Conservation (phyloP, 2,113 vertebrate genomes). For the Potamarius usumacintae region DNA sequence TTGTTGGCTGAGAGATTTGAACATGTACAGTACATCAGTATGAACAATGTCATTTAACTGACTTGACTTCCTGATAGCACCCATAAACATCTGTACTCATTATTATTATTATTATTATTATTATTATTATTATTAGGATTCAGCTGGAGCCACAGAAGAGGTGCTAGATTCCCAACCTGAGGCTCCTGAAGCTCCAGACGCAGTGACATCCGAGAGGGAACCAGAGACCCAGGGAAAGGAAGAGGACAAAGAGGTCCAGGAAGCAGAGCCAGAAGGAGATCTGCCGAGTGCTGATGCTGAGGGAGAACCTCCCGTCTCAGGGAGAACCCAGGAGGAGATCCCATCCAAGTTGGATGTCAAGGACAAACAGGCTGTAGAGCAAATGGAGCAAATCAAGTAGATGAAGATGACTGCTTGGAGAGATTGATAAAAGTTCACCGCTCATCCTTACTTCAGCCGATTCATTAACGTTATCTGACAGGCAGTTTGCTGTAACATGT, state of each 20-base stretch:
- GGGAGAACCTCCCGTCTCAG: slow-evolving; percentile 7
- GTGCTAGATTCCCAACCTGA: slow-evolving; percentile 42
- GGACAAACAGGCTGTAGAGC: not conserved
- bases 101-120: too few relatives aligned
- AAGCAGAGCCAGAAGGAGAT: slow-evolving; percentile 1
- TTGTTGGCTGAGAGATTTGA: not conserved
- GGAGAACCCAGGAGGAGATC: slow-evolving; percentile 29
- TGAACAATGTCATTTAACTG: not conserved
- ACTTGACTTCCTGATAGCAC: not conserved
- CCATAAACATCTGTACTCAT: not conserved
- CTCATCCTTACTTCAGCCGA: slow-evolving; percentile 8
- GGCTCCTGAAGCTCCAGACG: slow-evolving; percentile 32
- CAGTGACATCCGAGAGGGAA: slow-evolving; percentile 47
- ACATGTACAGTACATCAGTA: not conserved
- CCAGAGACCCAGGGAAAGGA: slow-evolving; percentile 36
- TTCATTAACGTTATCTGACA: not conserved
- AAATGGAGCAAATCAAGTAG: slow-evolving; percentile 11
- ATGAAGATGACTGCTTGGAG: not conserved
- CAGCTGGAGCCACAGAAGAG: slow-evolving; percentile 14
- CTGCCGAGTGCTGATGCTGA: not conserved
- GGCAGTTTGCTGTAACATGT: slow-evolving; percentile 38
- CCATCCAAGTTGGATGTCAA: slow-evolving; percentile 27
- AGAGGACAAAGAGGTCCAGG: slow-evolving; percentile 12
- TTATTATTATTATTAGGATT: slow-evolving; percentile 4
- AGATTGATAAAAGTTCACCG: not conserved